phyloP scores from a whole-genome alignment of 2,888 invertebrate genomes.

The Drosophila peninsularis region DNA sequence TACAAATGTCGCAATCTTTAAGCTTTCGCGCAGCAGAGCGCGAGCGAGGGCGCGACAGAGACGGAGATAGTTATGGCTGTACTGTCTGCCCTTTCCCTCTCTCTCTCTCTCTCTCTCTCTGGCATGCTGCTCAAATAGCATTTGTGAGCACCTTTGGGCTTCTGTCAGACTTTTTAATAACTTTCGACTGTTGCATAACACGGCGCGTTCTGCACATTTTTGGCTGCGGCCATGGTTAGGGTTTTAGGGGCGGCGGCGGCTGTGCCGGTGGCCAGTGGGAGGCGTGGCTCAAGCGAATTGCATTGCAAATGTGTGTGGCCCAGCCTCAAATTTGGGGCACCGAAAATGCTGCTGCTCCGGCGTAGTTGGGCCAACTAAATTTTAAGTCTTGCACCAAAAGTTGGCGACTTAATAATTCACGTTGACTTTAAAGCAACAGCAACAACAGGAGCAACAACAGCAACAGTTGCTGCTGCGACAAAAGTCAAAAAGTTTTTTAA shows the following conservation, averaged over 20 bases:
- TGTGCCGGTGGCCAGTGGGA: background rate
- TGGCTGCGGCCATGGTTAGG: background rate
- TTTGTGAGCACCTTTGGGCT: conserved; percentile 48
- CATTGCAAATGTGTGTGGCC: conserved; percentile 34
- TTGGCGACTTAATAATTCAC: conserved; percentile 9
- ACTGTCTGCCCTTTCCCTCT: background rate
- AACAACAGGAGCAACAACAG: conserved; percentile 19
- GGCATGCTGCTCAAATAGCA: conserved; percentile 38
- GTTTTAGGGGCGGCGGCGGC: background rate
- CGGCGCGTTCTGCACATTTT: conserved; percentile 18
- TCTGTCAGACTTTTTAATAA: conserved; percentile 71
- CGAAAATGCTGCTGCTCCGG: conserved; percentile 8
- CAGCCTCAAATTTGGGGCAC: conserved; percentile 6
- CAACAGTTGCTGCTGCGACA: conserved; percentile 25
- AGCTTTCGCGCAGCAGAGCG: conserved; percentile 1
- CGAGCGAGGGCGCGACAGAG: too few species aligned
- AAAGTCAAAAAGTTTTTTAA: conserved; percentile 51
- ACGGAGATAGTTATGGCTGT: background rate
- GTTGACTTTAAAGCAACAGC: conserved; percentile 35
- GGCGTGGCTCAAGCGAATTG: conserved; percentile 38
- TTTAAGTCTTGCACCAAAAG: conserved; percentile 13
- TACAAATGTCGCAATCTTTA: conserved; percentile 18
- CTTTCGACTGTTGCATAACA: conserved; percentile 64
- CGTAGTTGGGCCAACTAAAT: conserved; percentile 4
- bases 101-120: background rate